Base-by-base conservation (phyloP, 1,140 invertebrate species). In the Lamellibrachia luymesi region DNA sequence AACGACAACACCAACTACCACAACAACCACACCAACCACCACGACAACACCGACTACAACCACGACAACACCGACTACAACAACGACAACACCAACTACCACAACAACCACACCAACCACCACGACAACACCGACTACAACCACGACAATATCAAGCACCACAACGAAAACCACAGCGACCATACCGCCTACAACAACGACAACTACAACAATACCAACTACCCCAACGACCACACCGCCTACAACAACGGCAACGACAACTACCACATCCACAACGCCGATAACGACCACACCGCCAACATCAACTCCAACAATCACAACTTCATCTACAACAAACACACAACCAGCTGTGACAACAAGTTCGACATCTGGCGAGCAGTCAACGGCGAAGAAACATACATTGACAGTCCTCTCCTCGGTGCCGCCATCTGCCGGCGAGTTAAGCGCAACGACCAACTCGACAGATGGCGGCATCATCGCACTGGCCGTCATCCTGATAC, bases 401-500 rank as follows among this genome's bases (percentile, higher is more conserved):
- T 80, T 80, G 1, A 80, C 64, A 80, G 13, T 22, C 64, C 8
- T 10, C 0, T 22, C 64, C 13, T 4, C 13, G 5, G 64, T 80
- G 64, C 25, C 64, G 64, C 64, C 64, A 10, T 80, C 64, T 80
- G 64, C 64, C 17, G 64, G 6, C 13, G 6, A 8, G 64, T 22
- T 80, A 22, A 80, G 17, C 7, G 25, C 25, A 80, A 80, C 64
- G 64, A 80, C 13, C 17, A 80, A 80, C 64, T 80, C 64, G 17
- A 80, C 64, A 80, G 64, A 80, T 80, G 64, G 64, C 64, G 64
- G 64, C 64, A 80, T 80, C 64, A 80, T 80, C 64, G 64, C 64
- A 80, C 1, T 80, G 64, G 64, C 64, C 64, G 64, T 80, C 17
- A 80, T 80, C 13, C 64, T 80, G 13, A 80, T 80, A 10, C 64